These are phyloP conservation scores for Cepaea nemoralis DNA, from an alignment of 1,140 invertebrate genomes.

Conservation along the genomic window DNA sequence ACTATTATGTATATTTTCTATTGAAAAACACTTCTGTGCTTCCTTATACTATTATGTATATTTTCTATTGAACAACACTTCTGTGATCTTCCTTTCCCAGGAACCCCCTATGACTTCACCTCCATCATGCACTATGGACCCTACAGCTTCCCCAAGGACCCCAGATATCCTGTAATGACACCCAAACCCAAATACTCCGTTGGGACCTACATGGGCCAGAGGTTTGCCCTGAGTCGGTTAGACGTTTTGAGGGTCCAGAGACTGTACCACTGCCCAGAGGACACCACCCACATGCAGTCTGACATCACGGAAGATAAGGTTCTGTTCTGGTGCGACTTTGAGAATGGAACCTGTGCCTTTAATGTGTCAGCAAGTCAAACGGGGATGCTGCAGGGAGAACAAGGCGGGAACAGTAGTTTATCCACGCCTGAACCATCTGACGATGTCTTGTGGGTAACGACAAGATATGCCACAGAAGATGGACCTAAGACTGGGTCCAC, in stretches of 20 bases:
- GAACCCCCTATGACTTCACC: neutral
- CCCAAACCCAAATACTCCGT: neutral
- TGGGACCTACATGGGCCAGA: neutral
- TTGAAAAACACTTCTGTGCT: too few species aligned
- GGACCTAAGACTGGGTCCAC: neutral
- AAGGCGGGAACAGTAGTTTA: neutral
- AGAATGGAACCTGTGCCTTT: neutral
- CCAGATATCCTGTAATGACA: neutral
- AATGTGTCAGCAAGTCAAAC: neutral
- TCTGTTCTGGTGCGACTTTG: constrained; percentile 5
- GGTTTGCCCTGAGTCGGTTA: neutral
- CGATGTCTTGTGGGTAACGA: neutral
- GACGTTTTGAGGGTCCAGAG: constrained; percentile 14
- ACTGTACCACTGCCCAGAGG: constrained; percentile 7
- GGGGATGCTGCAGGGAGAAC: neutral
- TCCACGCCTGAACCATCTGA: neutral
- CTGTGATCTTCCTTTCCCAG: neutral
- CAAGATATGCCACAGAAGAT: neutral
- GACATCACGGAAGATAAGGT: neutral
- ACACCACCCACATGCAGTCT: neutral
- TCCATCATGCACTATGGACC: constrained; percentile 26
- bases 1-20: too few species aligned
- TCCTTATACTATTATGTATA: too few species aligned
- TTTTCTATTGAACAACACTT: neutral
- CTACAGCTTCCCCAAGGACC: neutral